Evolutionary conservation across 2,113 vertebrate genomes (phyloP), one percentile per base, ranked within the genome.

Genomic region (Sceloporus undulatus): DNA sequence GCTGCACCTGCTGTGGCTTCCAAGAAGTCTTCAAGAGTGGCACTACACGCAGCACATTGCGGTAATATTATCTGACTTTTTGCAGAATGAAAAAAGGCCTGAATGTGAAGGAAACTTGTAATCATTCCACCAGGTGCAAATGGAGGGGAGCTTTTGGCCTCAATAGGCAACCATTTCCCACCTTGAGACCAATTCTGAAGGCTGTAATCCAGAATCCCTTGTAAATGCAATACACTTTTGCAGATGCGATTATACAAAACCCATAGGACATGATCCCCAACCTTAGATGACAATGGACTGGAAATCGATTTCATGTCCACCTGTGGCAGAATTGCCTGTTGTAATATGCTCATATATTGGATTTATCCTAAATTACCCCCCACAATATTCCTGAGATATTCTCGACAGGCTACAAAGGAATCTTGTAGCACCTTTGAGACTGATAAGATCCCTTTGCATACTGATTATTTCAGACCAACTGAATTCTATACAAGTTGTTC

Each of bases 1-100:
- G 19, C 38, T 62, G 83, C 88, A 87, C 84, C 87, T 92, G 85
- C 75, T 81, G 40, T 11, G 52, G 62, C 79, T 90, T 52, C 87
- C 88, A 80, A 78, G 54, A 74, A 80, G 54, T 74, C 29, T 79
- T 34, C 54, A 18, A 74, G 68, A 48, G 77, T 89, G 83, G 38
- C 19, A 38, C 40, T 75, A 54, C 19, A 85, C 38, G 34, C 40
- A 89, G 77, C 71, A 66, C 84, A 56, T 52, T 85, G 70, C 78
- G 66, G 84, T 75, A 85, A 89, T 76, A 74, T 62, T 66, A 68
- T 76, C 40, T 68, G 70, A 2, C 11, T 29, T 23, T 80, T 34
- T 38, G 54, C 68, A 66, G 76, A 68, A 81, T 56, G 84, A 5
- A 10, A 66, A 75, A 74, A 80, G 34, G 21, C 66, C 38, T 79